A percentile compares a stretch with the other conserved stretches of the same genome.
These are phyloP conservation scores for Dichetophora obliterata DNA, from an alignment of 2,888 invertebrate genomes.

Conservation along the genomic window DNA sequence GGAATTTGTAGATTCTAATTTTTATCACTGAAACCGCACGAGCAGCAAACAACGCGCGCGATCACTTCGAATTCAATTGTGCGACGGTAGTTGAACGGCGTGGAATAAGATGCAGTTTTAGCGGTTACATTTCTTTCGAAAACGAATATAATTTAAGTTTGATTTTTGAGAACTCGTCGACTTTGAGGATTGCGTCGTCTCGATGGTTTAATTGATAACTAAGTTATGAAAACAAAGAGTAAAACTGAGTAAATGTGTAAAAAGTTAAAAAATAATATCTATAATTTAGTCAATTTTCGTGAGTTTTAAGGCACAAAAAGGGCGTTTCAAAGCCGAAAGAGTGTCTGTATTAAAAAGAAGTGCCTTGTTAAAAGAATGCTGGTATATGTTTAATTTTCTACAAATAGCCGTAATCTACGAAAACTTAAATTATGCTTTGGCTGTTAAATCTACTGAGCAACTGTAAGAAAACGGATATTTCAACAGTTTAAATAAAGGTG, in stretches of 20 bases:
- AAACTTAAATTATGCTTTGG: background rate
- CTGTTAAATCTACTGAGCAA: too few relatives aligned
- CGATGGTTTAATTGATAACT: background rate
- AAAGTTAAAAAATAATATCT: too few relatives aligned
- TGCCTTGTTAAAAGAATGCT: background rate
- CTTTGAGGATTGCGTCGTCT: background rate
- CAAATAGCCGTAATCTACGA: background rate
- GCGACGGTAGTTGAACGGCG: conserved; percentile 28
- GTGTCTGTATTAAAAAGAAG: too few relatives aligned
- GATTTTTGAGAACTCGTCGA: background rate
- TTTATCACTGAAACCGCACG: conserved; percentile 26
- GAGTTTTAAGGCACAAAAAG: too few relatives aligned
- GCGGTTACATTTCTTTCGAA: background rate
- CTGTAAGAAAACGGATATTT: background rate
- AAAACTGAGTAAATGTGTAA: background rate
- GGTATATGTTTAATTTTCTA: background rate
- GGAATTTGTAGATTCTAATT: background rate
- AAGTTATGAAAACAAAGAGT: background rate
- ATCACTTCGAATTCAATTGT: conserved; percentile 28
- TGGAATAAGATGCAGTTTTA: conserved; percentile 9
- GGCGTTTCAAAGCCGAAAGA: background rate
- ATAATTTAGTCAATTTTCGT: too few relatives aligned
- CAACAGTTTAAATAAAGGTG: background rate
- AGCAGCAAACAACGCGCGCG: background rate
- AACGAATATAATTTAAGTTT: background rate